phyloP scores from a whole-genome alignment of 1,140 invertebrate species.

The Papilio machaon region DNA sequence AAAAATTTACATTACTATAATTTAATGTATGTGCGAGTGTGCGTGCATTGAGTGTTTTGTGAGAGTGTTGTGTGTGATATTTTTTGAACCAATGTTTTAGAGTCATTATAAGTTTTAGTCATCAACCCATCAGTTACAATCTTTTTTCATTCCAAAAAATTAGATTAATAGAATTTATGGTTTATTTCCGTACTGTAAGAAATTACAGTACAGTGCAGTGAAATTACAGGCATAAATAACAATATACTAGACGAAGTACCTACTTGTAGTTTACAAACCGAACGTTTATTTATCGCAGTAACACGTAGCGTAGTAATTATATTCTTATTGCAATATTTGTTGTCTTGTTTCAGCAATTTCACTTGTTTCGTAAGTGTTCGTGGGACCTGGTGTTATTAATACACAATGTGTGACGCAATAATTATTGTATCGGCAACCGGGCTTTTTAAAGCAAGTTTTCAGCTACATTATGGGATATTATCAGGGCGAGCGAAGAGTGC shows the following conservation, averaged over 20 bases:
- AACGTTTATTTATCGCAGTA: slow-evolving; percentile 7
- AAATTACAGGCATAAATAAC: background rate
- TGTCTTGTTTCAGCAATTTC: slow-evolving; percentile 48
- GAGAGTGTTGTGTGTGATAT: too few relatives aligned
- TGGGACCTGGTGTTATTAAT: slow-evolving; percentile 47
- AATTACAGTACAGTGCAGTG: too few relatives aligned
- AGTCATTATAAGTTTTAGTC: too few relatives aligned
- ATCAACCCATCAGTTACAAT: too few relatives aligned
- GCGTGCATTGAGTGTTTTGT: too few relatives aligned
- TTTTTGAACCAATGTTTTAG: too few relatives aligned
- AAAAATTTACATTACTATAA: too few relatives aligned
- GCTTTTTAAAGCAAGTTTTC: background rate
- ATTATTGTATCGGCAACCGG: background rate
- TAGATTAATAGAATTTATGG: too few relatives aligned
- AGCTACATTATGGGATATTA: background rate
- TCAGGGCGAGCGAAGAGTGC: too few relatives aligned
- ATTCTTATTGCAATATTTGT: slow-evolving; percentile 45
- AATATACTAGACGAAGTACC: background rate
- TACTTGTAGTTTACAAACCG: background rate
- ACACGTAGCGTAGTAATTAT: background rate
- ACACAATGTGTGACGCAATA: slow-evolving; percentile 22
- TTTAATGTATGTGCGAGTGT: too few relatives aligned
- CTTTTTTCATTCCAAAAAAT: too few relatives aligned
- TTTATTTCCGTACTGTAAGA: background rate
- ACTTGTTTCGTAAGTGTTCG: slow-evolving; percentile 57